A percentile compares a stretch with the other conserved stretches of the same genome.
Conservation (phyloP, 53 echinoderm and acorn worm species). For the Hippasteria phrygiana region DNA sequence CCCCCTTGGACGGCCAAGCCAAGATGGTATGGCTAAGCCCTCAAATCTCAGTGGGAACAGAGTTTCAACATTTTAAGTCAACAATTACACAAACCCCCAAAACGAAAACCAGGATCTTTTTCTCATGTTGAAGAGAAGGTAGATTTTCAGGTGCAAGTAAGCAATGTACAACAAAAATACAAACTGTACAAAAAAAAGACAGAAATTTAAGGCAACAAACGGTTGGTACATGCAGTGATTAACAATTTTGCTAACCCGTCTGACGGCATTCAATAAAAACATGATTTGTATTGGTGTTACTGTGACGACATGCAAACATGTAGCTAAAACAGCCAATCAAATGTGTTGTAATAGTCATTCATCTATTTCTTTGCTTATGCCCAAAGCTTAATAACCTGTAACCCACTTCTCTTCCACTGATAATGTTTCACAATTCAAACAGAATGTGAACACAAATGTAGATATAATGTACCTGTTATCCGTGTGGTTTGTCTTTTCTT, state of each 20-base stretch:
- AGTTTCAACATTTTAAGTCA: not conserved
- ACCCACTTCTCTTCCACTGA: too few species aligned
- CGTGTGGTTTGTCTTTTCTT: too few species aligned
- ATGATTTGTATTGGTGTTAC: not conserved
- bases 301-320: not conserved
- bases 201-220: conserved; percentile 47
- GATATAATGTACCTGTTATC: too few species aligned
- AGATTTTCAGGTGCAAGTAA: conserved; percentile 28
- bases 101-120: not conserved
- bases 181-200: conserved; percentile 44
- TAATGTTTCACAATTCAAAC: too few species aligned
- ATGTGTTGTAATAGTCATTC: not conserved
- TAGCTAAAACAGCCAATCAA: not conserved
- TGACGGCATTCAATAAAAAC: not conserved
- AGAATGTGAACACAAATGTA: too few species aligned
- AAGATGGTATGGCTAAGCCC: not conserved
- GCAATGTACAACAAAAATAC: conserved; percentile 35
- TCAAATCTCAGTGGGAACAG: not conserved
- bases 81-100: not conserved
- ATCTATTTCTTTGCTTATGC: not conserved
- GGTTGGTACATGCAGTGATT: not conserved
- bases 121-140: not conserved
- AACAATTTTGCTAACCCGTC: not conserved
- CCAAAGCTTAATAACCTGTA: not conserved
- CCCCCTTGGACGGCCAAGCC: not conserved